Conservation (phyloP, 2,113 vertebrate genomes). For the Trematocara unimaculatum region DNA sequence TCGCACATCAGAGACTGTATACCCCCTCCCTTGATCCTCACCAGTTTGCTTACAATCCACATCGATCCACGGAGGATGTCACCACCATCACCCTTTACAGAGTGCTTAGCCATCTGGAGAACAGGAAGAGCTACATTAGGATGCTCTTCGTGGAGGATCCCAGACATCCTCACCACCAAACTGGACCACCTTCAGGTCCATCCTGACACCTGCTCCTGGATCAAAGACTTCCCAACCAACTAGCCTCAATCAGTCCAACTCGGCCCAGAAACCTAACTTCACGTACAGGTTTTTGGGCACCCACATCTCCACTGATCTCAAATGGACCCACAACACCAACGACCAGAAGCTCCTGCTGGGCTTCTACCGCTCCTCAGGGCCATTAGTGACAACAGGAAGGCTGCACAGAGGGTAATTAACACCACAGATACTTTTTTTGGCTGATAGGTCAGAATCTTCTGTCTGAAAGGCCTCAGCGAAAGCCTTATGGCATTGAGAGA, state of each 20-base stretch:
- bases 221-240: neutral
- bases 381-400: neutral
- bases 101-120: neutral
- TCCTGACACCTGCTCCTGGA: neutral
- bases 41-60: neutral
- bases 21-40: neutral
- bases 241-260: neutral
- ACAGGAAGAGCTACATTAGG: neutral
- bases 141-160: neutral
- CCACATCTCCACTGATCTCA: rapidly evolving
- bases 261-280: neutral
- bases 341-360: neutral
- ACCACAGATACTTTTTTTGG: neutral
- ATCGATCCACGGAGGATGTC: neutral
- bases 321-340: neutral
- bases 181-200: neutral
- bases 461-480: neutral
- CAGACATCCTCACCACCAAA: neutral
- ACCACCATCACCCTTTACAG: neutral
- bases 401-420: neutral
- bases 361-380: rapidly evolving
- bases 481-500: neutral
- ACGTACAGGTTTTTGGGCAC: neutral
- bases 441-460: neutral
- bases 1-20: neutral